Percentiles rank a stretch among this genome's conserved stretches.
These are phyloP conservation scores for Smithornis capensis DNA, from an alignment of 2,113 vertebrate species.

Conservation along the genomic window DNA sequence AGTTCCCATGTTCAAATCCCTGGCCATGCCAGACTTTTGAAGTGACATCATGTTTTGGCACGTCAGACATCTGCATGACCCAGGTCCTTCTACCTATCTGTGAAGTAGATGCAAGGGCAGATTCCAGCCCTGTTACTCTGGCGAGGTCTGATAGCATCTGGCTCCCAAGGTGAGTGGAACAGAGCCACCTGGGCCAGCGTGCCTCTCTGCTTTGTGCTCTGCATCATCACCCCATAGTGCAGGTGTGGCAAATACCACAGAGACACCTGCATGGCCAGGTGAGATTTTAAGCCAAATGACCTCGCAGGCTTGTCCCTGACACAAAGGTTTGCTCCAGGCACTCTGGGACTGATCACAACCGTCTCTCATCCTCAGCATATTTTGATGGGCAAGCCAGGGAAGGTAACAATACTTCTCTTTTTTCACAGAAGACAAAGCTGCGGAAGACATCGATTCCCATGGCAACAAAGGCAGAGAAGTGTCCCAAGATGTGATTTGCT, in stretches of 20 bases:
- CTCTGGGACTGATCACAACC: not conserved
- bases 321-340: rapidly evolving
- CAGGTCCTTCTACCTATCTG: not conserved
- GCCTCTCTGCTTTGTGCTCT: not conserved
- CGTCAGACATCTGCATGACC: rapidly evolving
- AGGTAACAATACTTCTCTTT: not conserved
- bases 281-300: not conserved
- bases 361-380: not conserved
- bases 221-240: rapidly evolving
- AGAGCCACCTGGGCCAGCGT: not conserved
- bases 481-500: slow-evolving; percentile 59
- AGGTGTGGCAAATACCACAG: rapidly evolving
- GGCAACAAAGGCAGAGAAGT: slow-evolving; percentile 47
- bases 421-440: slow-evolving; percentile 29
- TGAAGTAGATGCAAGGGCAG: not conserved
- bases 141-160: not conserved
- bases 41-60: rapidly evolving
- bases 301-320: rapidly evolving
- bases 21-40: not conserved
- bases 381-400: not conserved
- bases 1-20: rapidly evolving
- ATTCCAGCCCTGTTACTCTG: not conserved
- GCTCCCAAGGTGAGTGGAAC: not conserved
- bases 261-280: rapidly evolving
- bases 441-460: not conserved